phyloP scores from a whole-genome alignment of 2,797 vertebrate species.

The Yasuhikotakia modesta region DNA sequence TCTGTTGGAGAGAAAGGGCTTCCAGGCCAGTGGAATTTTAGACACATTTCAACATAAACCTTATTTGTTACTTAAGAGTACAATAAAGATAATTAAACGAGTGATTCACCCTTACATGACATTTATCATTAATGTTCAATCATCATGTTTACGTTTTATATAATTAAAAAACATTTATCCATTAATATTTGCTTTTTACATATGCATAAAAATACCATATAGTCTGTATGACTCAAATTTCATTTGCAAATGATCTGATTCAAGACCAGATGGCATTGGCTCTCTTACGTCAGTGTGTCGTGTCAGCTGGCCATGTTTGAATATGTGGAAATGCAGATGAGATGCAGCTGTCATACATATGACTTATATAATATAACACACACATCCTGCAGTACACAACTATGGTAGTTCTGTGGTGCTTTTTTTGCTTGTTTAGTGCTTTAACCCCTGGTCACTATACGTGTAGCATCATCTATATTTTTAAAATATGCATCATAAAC shows the following conservation, averaged over 20 bases:
- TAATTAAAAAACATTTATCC: too few species aligned
- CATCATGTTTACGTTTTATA: too few species aligned
- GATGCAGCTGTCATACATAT: neutral
- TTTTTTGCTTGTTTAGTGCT: too few species aligned
- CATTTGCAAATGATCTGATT: too few species aligned
- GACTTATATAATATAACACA: too few species aligned
- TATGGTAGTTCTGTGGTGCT: too few species aligned
- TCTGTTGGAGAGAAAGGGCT: constrained; percentile 70
- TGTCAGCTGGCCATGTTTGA: neutral
- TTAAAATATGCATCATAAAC: too few species aligned
- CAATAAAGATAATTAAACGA: neutral
- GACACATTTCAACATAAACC: neutral
- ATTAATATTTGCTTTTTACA: neutral
- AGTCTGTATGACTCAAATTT: too few species aligned
- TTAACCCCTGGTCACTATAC: too few species aligned
- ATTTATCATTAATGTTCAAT: too few species aligned
- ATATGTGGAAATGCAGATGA: neutral
- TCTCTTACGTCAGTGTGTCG: neutral
- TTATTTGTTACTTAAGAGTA: neutral
- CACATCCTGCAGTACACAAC: too few species aligned
- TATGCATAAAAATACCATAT: neutral
- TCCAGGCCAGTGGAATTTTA: constrained; percentile 67
- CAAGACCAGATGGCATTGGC: neutral
- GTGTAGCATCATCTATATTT: too few species aligned
- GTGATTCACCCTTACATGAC: neutral